A percentile compares a stretch with the other conserved stretches of the same genome.
These are phyloP conservation scores for Bombus cullumanus DNA, from an alignment of 1,140 invertebrate genomes.

Conservation along the genomic window DNA sequence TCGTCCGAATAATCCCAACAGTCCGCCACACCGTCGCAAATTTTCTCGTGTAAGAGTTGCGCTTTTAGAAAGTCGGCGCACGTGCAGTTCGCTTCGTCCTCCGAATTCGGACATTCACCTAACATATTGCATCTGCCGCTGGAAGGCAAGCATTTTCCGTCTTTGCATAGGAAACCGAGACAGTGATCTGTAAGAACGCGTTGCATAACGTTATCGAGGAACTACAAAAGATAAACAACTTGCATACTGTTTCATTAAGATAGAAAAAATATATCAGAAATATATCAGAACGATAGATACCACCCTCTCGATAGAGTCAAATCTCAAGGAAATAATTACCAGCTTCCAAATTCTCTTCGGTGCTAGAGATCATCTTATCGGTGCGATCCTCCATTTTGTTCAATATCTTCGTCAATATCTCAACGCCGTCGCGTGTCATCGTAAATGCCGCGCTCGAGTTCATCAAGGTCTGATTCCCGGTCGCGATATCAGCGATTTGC, in stretches of 20 bases:
- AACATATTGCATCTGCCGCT: slow-evolving; percentile 89
- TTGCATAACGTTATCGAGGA: neutral
- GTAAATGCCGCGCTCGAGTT: slow-evolving; percentile 81
- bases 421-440: slow-evolving; percentile 86
- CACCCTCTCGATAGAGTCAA: no score
- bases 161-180: slow-evolving; percentile 82
- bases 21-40: slow-evolving; percentile 91
- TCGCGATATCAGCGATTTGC: slow-evolving; percentile 73
- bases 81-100: slow-evolving; percentile 89
- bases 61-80: slow-evolving; percentile 90
- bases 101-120: slow-evolving; percentile 88
- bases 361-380: slow-evolving; percentile 68
- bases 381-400: slow-evolving; percentile 82
- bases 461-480: slow-evolving; percentile 61
- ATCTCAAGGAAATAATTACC: slow-evolving; percentile 37
- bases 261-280: neutral
- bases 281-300: no score
- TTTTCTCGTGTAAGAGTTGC: slow-evolving; percentile 88
- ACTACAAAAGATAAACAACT: accelerated
- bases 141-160: slow-evolving; percentile 87
- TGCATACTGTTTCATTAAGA: neutral
- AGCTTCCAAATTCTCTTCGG: slow-evolving; percentile 64
- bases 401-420: slow-evolving; percentile 86
- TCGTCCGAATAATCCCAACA: slow-evolving; percentile 93
- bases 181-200: slow-evolving; percentile 68